Percentiles rank a stretch among this genome's conserved stretches.
Conservation (phyloP, 1,140 invertebrate species). For the Tetramorium alpestre region DNA sequence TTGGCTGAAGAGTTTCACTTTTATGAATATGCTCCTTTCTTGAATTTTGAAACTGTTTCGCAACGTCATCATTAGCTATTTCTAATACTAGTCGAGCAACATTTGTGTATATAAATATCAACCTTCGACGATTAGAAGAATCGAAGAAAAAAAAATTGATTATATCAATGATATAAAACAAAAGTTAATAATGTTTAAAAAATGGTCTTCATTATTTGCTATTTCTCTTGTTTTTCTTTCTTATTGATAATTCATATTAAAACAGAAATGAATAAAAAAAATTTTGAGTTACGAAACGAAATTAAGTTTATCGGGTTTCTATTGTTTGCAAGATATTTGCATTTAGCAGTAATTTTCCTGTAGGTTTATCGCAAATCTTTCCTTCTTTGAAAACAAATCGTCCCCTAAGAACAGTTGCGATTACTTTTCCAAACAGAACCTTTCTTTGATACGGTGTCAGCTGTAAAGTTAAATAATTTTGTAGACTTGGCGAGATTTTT, state of each 20-base stretch:
- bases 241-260: neutral
- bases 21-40: conserved; percentile 46
- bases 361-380: neutral
- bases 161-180: neutral
- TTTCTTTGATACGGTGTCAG: conserved; percentile 27
- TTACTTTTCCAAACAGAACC: conserved; percentile 13
- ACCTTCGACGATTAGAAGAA: neutral
- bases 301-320: neutral
- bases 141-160: neutral
- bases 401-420: neutral
- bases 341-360: neutral
- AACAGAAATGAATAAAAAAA: neutral
- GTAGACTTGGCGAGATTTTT: neutral
- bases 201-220: neutral
- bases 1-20: conserved; percentile 62
- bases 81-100: neutral
- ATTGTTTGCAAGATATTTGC: neutral
- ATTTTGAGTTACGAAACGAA: neutral
- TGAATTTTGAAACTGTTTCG: conserved; percentile 42
- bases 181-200: neutral
- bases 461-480: conserved; percentile 24
- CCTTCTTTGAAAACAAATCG: conserved; percentile 4
- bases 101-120: neutral
- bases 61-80: neutral
- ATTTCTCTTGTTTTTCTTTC: neutral